phyloP scores from a whole-genome alignment of 2,888 invertebrate species.

The Agonopterix arenella region DNA sequence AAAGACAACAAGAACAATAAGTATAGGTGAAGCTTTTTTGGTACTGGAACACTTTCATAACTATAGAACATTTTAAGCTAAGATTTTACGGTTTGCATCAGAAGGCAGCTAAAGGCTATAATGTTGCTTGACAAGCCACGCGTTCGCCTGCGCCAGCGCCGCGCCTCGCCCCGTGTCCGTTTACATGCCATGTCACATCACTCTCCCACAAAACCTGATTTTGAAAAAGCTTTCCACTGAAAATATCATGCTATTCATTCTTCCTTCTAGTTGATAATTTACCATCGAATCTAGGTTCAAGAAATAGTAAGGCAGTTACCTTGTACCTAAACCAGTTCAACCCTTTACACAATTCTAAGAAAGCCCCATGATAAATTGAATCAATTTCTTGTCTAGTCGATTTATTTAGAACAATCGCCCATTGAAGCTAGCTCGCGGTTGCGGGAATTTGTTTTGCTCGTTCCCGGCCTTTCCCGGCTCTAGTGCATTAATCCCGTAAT shows the following conservation, averaged over 20 bases:
- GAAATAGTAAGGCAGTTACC: no score
- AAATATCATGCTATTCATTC: background rate
- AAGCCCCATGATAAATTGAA: background rate
- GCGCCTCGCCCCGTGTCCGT: no score
- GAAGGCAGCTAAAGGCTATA: no score
- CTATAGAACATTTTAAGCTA: no score
- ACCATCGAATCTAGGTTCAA: background rate
- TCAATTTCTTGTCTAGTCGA: conserved; percentile 1
- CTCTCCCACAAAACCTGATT: background rate
- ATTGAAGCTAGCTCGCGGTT: conserved; percentile 18
- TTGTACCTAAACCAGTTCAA: background rate
- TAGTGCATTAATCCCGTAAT: conserved; percentile 33
- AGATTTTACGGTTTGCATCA: no score
- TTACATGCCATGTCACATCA: background rate
- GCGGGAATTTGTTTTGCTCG: conserved; percentile 16
- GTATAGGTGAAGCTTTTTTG: no score
- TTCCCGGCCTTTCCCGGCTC: conserved; percentile 7
- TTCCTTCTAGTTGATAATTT: background rate
- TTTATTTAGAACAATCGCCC: conserved; percentile 27
- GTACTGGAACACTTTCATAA: no score
- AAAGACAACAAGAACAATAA: no score
- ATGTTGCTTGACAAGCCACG: no score
- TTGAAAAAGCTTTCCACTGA: background rate
- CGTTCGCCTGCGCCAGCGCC: no score
- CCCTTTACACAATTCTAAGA: background rate